Percentiles rank a stretch among this genome's conserved stretches.
Conservation (phyloP, 2,888 invertebrate genomes). For the Melipona bicolor region DNA sequence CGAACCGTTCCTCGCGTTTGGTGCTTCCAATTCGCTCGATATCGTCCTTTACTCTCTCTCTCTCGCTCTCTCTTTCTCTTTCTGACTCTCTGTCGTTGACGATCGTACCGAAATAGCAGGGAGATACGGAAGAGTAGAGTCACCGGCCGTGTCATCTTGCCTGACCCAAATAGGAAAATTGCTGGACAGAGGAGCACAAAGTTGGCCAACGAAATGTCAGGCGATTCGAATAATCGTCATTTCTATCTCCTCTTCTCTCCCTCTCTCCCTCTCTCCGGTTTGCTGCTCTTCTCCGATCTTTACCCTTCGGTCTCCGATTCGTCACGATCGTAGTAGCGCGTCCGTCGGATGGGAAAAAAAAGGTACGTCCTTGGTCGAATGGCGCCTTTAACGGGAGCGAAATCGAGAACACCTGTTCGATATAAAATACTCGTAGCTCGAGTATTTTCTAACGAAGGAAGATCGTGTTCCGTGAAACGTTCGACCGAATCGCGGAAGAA, state of each 20-base stretch:
- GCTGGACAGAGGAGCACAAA: conserved; percentile 46
- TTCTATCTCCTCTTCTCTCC: background rate
- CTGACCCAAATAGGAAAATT: conserved; percentile 63
- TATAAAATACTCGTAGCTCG: conserved; percentile 29
- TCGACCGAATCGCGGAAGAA: background rate
- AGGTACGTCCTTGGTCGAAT: background rate
- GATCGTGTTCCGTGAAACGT: background rate
- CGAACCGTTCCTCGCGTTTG: conserved; percentile 52
- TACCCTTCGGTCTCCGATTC: background rate
- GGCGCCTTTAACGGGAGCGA: background rate
- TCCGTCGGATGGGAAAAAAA: background rate
- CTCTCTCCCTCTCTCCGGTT: too few relatives aligned
- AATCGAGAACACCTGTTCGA: background rate
- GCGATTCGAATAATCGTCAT: conserved; percentile 51
- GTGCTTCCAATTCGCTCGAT: conserved; percentile 66
- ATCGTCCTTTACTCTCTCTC: conserved; percentile 30
- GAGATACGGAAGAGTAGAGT: conserved; percentile 35
- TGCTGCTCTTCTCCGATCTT: background rate
- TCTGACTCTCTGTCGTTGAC: conserved; percentile 7
- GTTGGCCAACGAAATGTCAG: conserved; percentile 45
- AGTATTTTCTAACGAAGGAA: conserved; percentile 24
- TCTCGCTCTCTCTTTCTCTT: background rate
- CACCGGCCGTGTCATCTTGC: conserved; percentile 50
- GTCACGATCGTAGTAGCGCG: background rate
- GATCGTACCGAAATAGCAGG: conserved; percentile 28